Base-by-base conservation (phyloP, 2,888 invertebrate species). In the Craniophora ligustri region DNA sequence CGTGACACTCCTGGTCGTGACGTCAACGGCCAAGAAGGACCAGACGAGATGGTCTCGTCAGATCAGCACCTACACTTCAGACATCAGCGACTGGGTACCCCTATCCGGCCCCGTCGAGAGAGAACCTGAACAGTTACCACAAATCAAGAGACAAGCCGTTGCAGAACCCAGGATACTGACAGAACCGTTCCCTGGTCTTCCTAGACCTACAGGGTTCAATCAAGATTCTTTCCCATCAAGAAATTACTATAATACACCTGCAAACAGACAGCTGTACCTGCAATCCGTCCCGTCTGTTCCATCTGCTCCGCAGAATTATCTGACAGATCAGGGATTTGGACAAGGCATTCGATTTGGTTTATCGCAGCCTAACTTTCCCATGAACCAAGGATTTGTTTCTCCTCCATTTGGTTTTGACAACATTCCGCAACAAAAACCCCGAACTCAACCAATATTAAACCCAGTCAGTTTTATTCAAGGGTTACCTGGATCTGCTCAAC, bases 21-120 rank as follows among this genome's bases (percentile, higher is more conserved):
- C 83, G 48, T 67, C 80, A 64, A 75, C 85, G 47, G 81, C 79
- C 8, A 84, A 65, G 46, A 63, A 82, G 57, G 86, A 86, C 31
- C 87, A 87, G 63, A 73, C 85, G n/a, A 82, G 93, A 79, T 93
- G 93, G 93, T 93, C 93, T 13, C 85, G 93, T 8, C 93, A 93
- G 66, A 89, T 93, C 79, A 92, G 92, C 80, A 84, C 91, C 5
- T 92, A 92, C 73, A 92, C 89, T 21, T 81, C 92, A 15, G 93
- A 92, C 62, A 88, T 90, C 49, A 81, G 90, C 61, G 93, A 93
- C 79, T 93, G 93, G 93, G 88, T 92, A 8, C 93, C 93, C 0
- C 76, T 93, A 0, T 60, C 87, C 1, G 86, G 82, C 1, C 91
- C 93, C 0, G 67, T 86, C 5, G 89, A 91, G 19, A 81, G 80